Conservation (phyloP, 2,113 vertebrate species). For the Arothron firmamentum region DNA sequence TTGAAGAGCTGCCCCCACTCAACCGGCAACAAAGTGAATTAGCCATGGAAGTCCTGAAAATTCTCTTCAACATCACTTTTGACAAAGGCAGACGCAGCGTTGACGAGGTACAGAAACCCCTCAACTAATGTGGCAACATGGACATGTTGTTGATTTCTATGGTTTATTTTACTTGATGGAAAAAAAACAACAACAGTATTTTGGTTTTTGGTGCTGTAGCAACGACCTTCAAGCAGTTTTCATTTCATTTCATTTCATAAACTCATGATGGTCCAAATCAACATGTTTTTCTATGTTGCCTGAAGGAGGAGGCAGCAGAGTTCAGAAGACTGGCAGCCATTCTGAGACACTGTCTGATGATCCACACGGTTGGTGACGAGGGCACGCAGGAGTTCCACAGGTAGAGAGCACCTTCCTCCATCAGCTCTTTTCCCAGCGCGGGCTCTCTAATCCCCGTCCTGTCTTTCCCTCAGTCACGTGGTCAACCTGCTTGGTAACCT, state of each 20-base stretch:
- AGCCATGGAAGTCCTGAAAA: conserved; percentile 92
- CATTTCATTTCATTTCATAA: too few relatives aligned
- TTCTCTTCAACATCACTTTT: conserved; percentile 93
- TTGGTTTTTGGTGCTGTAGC: too few relatives aligned
- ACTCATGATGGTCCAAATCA: too few relatives aligned
- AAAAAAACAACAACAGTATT: too few relatives aligned
- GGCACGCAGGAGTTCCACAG: conserved; percentile 88
- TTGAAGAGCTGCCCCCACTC: conserved; percentile 67
- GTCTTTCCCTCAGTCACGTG: conserved; percentile 74
- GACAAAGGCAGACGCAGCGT: conserved; percentile 79
- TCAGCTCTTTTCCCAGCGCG: neutral
- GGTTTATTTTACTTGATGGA: neutral
- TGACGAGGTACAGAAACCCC: conserved; percentile 79
- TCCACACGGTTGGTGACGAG: conserved; percentile 81
- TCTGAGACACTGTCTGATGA: conserved; percentile 87
- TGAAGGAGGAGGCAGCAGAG: conserved; percentile 84
- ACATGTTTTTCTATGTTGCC: neutral
- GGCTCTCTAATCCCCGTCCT: neutral
- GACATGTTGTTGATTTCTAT: neutral
- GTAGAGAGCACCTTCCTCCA: conserved; percentile 51
- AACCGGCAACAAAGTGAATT: conserved; percentile 81
- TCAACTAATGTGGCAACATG: neutral
- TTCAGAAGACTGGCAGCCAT: conserved; percentile 85
- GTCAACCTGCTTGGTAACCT: conserved; percentile 91
- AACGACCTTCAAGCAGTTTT: too few relatives aligned